A percentile compares a stretch with the other conserved stretches of the same genome.
Conservation (phyloP, 2,113 vertebrate species). For the Athene cunicularia region DNA sequence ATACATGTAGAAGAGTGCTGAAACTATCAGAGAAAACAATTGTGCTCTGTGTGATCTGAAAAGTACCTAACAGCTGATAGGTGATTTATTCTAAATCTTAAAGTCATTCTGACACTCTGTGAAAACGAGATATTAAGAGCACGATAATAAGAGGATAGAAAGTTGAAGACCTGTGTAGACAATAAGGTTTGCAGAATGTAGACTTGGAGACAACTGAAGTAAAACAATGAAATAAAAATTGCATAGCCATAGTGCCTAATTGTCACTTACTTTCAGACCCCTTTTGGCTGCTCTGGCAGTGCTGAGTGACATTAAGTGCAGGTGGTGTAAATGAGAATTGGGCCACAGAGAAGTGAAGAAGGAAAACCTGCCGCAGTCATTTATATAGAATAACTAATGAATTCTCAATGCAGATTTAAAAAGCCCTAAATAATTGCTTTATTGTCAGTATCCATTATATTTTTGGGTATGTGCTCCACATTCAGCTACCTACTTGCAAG, state of each 20-base stretch:
- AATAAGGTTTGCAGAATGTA: neutral
- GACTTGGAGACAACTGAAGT: neutral
- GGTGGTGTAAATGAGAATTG: neutral
- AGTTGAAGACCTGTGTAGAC: neutral
- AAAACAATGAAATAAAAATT: neutral
- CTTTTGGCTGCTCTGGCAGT: neutral
- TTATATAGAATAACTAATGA: neutral
- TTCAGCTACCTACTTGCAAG: neutral
- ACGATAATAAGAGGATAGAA: neutral
- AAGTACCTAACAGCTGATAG: neutral
- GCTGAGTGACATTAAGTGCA: neutral
- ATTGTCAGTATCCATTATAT: neutral
- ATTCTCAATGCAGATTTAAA: neutral
- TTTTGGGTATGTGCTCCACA: neutral
- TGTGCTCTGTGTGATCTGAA: slow-evolving; percentile 18
- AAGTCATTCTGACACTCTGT: slow-evolving; percentile 6
- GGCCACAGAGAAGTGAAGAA: neutral
- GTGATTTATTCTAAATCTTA: neutral
- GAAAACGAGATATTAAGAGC: neutral
- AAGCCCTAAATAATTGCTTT: neutral
- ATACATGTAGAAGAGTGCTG: neutral
- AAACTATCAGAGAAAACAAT: neutral
- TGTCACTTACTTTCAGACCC: neutral
- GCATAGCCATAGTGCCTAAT: neutral
- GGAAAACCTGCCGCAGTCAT: neutral